phyloP scores from a whole-genome alignment of 2,113 vertebrate genomes.

The Oceanodroma tethys region DNA sequence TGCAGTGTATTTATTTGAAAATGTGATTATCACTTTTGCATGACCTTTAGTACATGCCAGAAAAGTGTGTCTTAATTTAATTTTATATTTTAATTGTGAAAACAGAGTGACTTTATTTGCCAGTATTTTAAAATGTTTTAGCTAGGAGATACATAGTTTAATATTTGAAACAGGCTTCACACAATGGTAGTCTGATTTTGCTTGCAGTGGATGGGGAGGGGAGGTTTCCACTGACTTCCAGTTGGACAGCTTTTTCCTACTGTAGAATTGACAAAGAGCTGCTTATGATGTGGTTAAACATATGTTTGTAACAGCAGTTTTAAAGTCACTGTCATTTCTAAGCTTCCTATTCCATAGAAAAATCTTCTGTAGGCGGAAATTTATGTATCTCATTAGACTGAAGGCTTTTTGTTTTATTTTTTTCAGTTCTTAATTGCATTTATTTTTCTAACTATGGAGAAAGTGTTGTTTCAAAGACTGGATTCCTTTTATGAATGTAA shows the following conservation, averaged over 20 bases:
- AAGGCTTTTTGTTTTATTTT: neutral
- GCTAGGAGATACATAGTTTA: neutral
- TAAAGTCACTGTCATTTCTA: conserved; percentile 6
- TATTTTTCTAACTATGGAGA: conserved; percentile 35
- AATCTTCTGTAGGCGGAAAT: neutral
- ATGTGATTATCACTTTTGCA: conserved; percentile 20
- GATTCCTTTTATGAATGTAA: neutral
- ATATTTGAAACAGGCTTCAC: neutral
- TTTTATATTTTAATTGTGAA: conserved; percentile 4
- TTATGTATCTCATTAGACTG: neutral
- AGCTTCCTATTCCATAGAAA: neutral
- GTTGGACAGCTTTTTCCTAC: neutral
- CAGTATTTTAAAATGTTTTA: neutral
- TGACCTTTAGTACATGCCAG: conserved; percentile 18
- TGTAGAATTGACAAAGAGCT: neutral
- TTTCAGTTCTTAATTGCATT: neutral
- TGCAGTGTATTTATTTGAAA: conserved; percentile 28
- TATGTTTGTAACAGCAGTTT: conserved; percentile 11
- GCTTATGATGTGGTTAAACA: neutral
- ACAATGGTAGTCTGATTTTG: neutral
- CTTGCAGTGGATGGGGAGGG: neutral
- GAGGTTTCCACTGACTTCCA: neutral
- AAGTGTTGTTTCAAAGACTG: neutral
- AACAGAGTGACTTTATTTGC: neutral
- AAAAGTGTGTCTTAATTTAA: neutral